These are phyloP conservation scores for Pelecanoides urinatrix DNA, from an alignment of 2,113 vertebrate species.

Conservation along the genomic window DNA sequence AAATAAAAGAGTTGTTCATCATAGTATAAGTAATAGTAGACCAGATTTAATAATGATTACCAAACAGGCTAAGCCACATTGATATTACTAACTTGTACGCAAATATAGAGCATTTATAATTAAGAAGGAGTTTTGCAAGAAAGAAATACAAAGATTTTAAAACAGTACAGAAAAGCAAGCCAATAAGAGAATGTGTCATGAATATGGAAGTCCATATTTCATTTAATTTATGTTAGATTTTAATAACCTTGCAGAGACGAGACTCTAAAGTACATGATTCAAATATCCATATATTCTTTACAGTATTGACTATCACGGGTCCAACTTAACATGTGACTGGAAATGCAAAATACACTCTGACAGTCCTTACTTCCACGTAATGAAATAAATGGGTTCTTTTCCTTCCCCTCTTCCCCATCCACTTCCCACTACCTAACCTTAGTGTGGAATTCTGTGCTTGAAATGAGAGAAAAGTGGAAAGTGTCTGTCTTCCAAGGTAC, in stretches of 20 bases:
- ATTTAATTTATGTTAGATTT: not conserved
- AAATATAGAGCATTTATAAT: not conserved
- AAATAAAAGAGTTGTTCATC: not conserved
- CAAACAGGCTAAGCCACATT: not conserved
- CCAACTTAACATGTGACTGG: not conserved
- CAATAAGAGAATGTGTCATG: not conserved
- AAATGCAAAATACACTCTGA: not conserved
- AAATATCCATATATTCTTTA: not conserved
- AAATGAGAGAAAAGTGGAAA: not conserved
- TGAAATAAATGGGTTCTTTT: not conserved
- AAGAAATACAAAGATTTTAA: not conserved
- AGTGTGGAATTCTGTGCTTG: not conserved
- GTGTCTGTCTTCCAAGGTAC: not conserved
- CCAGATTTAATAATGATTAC: not conserved
- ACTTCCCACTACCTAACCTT: not conserved
- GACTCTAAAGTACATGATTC: not conserved
- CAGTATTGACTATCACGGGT: not conserved
- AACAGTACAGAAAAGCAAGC: not conserved
- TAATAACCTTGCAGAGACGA: not conserved
- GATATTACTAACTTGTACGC: not conserved
- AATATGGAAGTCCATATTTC: not conserved
- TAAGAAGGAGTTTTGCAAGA: not conserved
- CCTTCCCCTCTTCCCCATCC: not conserved
- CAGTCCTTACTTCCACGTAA: not conserved
- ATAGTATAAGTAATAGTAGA: not conserved